Conservation (phyloP, 2,888 invertebrate genomes). For the Leptopterna dolabrata region DNA sequence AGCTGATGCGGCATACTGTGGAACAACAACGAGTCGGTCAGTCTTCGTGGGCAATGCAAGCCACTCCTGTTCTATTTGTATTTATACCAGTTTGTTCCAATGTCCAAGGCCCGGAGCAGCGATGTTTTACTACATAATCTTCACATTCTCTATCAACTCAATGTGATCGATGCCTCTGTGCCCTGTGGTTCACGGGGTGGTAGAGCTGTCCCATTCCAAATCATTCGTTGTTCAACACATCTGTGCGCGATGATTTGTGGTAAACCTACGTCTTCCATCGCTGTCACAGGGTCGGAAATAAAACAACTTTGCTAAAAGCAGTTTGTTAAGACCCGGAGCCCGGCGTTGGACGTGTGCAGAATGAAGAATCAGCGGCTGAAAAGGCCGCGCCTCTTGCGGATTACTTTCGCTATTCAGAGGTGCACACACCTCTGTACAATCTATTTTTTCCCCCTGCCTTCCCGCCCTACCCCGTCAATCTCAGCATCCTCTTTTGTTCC, state of each 20-base stretch:
- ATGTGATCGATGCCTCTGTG: no score
- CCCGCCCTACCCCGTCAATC: not conserved
- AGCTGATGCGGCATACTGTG: no score
- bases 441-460: not conserved
- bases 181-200: no score
- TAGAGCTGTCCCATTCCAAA: no score
- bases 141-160: no score
- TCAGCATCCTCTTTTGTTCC: not conserved
- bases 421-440: not conserved
- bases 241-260: not conserved
- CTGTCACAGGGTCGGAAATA: not conserved
- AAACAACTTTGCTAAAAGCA: conserved; percentile 4
- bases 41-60: no score
- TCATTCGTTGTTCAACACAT: no score
- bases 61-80: no score
- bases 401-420: conserved; percentile 31
- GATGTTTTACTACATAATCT: no score
- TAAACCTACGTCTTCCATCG: not conserved
- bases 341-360: not conserved
- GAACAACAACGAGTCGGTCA: no score
- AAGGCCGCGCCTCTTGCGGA: not conserved
- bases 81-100: no score
- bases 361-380: not conserved
- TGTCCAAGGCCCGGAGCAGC: no score
- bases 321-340: not conserved